Evolutionary conservation across 2,797 vertebrate genomes (phyloP), one percentile per base, ranked within the genome.

Genomic region (Neostethus bicornis): DNA sequence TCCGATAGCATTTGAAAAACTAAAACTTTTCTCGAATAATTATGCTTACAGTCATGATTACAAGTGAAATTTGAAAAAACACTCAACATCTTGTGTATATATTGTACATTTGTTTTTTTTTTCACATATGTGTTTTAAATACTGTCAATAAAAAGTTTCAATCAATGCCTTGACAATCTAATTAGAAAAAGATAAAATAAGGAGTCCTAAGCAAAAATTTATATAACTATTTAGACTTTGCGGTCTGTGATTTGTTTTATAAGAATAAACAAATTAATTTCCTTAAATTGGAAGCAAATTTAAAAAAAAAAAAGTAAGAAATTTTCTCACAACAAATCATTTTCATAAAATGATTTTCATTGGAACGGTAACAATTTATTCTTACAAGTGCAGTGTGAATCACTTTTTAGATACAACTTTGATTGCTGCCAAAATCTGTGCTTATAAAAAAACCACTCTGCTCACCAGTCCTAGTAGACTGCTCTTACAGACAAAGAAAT

Each of bases 21-120:
- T 51, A 34, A 57, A 53, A 47, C 16, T 43, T 66, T 39, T 67
- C 60, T 70, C 67, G 54, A 67, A 70, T 16, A 37, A 35, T 66
- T 49, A 57, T 63, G 52, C 81, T 83, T 61, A 66, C 72, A 74
- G n/a, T n/a, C n/a, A 62, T 55, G 57, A 17, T 75, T 71, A 43
- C 26, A 23, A 70, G 21, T 70, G 41, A 59, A 70, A 63, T 31
- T 48, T 7, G 41, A 3, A 14, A 9, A 7, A 38, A 17, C n/a
- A 34, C 43, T 28, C 19, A 39, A 39, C 13, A 28, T 35, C 13
- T 7, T 56, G 4, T 81, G 66, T 77, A 72, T 46, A 73, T 51
- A 66, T 58, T 73, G 20, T 77, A 16, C 50, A 51, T 43, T 35
- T 63, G 9, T 43, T 61, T 71, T 35, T 50, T 39, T 61, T 57